Base-by-base conservation (phyloP, 2,888 invertebrate species). In the Mesorhabditis belari region DNA sequence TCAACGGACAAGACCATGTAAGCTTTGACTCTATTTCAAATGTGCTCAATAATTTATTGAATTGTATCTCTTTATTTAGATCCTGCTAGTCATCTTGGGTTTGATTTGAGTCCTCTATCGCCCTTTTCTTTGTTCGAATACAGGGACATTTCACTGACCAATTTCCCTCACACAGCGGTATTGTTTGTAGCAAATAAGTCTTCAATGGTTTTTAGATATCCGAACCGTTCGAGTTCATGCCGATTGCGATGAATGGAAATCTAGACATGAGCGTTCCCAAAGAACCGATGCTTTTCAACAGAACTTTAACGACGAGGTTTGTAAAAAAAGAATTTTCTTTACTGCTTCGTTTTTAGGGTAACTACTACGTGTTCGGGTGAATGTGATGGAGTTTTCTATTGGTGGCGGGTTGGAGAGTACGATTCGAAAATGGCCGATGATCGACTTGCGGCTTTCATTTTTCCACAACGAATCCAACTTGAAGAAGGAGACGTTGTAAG, bases 51-150 rank as follows among this genome's bases (percentile, higher is more conserved):
- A n/a, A n/a, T n/a, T 2, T 1, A 35, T 35, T 1, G 12, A 2
- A 2, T n/a, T 1, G 12, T 1, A 35, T 0, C n/a, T 1, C n/a
- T 9, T 17, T 0, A n/a, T n/a, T 35, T 35, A 35, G 58, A 66
- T 50, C 57, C 61, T 5, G n/a, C 25, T 5, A 58, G 61, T 12
- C 64, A 66, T 53, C 56, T 58, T 23, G 51, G 60, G 17, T 56
- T 68, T 19, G 62, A 70, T 57, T 21, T 70, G 51, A 21, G 58
- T 9, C 53, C 49, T 3, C n/a, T 62, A 29, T 55, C 59, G 12
- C 60, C 49, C 9, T 66, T 62, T 59, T 55, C 58, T 24, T 52
- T 70, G 19, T 60, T 61, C 54, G 70, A 70, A 44, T 61, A 58
- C 58, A 54, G 68, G 2, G 68, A 70, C 51, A 63, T 70, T 50